Percentiles rank a stretch among this genome's conserved stretches.
These are phyloP conservation scores for Platyrinchus mystaceus DNA, from an alignment of 2,797 vertebrate genomes.

Conservation along the genomic window DNA sequence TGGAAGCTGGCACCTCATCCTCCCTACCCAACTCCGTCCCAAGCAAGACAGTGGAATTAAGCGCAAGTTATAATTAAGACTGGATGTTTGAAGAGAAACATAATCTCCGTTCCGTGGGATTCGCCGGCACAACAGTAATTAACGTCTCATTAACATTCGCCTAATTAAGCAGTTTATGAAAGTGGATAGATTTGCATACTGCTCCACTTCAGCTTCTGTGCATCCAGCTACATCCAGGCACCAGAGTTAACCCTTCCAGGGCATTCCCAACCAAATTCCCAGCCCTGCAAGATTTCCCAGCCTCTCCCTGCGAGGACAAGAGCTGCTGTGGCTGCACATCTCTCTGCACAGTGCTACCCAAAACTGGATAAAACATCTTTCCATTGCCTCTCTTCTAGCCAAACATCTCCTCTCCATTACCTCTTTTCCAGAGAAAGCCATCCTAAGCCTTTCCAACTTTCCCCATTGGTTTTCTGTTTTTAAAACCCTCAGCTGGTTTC, in stretches of 20 bases:
- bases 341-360: not conserved
- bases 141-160: conserved; percentile 83
- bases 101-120: conserved; percentile 79
- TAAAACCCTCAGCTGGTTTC: not conserved
- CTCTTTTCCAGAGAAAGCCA: not conserved
- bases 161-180: conserved; percentile 84
- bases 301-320: not conserved
- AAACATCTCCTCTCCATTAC: not conserved
- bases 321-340: not conserved
- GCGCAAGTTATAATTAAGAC: conserved; percentile 80
- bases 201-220: conserved; percentile 62
- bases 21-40: not conserved
- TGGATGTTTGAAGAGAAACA: conserved; percentile 82
- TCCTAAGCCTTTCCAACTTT: not conserved
- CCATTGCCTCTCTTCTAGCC: not conserved
- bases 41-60: conserved; percentile 68
- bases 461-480: not conserved
- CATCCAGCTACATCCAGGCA: conserved; percentile 25
- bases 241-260: conserved; percentile 65
- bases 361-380: not conserved
- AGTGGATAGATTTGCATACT: conserved; percentile 76
- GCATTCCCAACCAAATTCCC: not conserved
- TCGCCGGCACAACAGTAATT: conserved; percentile 81
- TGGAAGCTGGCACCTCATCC: not conserved
- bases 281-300: not conserved